phyloP scores from a whole-genome alignment of 2,888 invertebrate species.

The Hydropsyche betteni region DNA sequence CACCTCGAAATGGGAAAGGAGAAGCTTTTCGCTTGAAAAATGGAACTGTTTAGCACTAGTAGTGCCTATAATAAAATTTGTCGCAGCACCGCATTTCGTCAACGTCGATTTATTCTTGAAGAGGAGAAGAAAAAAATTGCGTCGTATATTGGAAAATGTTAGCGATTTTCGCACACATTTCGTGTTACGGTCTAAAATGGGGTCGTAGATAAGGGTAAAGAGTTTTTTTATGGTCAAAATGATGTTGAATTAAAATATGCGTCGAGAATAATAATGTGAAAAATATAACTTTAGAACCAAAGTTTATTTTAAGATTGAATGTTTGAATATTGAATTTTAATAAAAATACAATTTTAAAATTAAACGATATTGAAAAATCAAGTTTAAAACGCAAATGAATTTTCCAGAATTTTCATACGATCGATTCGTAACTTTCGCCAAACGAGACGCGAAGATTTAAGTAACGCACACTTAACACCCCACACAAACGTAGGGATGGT shows the following conservation, averaged over 20 bases:
- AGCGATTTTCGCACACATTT: slow-evolving; percentile 22
- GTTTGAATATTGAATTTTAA: too few relatives aligned
- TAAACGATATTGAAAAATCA: too few relatives aligned
- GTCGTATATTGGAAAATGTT: slow-evolving; percentile 18
- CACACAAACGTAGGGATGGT: slow-evolving; percentile 20
- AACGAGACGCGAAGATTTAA: slow-evolving; percentile 40
- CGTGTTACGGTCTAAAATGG: neutral
- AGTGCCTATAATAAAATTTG: slow-evolving; percentile 13
- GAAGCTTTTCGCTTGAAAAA: slow-evolving; percentile 20
- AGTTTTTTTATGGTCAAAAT: too few relatives aligned
- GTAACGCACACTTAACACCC: slow-evolving; percentile 30
- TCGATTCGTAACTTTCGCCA: slow-evolving; percentile 23
- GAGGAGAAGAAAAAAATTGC: neutral
- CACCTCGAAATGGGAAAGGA: neutral
- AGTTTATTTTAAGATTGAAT: too few relatives aligned
- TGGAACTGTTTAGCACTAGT: slow-evolving; percentile 15
- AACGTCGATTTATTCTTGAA: slow-evolving; percentile 17
- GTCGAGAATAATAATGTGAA: neutral
- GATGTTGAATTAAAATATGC: neutral
- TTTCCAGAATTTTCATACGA: too few relatives aligned
- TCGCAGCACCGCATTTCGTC: slow-evolving; percentile 18
- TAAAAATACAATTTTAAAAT: too few relatives aligned
- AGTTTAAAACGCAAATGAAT: too few relatives aligned
- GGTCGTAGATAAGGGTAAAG: neutral
- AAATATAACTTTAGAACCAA: too few relatives aligned